Evolutionary conservation across 2,113 vertebrate species (phyloP), one percentile per base, ranked within the genome.

Genomic region (Numenius arquata): DNA sequence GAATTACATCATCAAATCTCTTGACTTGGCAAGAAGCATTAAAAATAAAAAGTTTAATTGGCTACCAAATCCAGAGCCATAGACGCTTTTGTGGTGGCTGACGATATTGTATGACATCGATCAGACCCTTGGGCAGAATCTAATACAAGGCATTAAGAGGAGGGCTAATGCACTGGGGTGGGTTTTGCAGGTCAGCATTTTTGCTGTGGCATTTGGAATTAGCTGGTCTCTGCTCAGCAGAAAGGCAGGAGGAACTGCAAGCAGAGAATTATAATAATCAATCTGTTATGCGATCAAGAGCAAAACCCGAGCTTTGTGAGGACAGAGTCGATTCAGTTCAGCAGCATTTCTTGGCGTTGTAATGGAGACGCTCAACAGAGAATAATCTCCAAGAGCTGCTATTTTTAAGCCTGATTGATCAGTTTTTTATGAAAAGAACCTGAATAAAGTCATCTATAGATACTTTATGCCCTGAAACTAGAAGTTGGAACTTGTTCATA

Each of bases 141-240:
- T 65, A 92, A 19, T 29, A 7, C 12, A 41, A 83, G 26, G 30
- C 68, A 50, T 86, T 88, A 71, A 95, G 47, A 79, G 59, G 45
- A 84, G 34, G 29, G 22, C 29, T 93, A 68, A 86, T 52, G 82
- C n/a, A 52, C 83, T 50, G 41, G n/a, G 68, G 48, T 65, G 18
- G 23, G 84, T 85, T 84, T 73, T 95, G 58, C 61, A 84, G 70
- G 61, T 82, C 86, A 94, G 82, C 88, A 75, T 63, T 93, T 94
- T 89, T 95, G 50, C 62, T 81, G 59, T 48, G 66, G 65, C 59
- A 66, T 68, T 90, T 89, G 79, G 61, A 90, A 85, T 91, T 95
- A 88, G 43, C 45, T 66, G 55, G 38, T 91, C 52, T 86, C 45
- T 93, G 86, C 50, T 96, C 85, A 92, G 76, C 71, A 96, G 73